Evolutionary conservation across 2,113 vertebrate genomes (phyloP), one percentile per base, ranked within the genome.

Genomic region (Pelecanoides urinatrix): DNA sequence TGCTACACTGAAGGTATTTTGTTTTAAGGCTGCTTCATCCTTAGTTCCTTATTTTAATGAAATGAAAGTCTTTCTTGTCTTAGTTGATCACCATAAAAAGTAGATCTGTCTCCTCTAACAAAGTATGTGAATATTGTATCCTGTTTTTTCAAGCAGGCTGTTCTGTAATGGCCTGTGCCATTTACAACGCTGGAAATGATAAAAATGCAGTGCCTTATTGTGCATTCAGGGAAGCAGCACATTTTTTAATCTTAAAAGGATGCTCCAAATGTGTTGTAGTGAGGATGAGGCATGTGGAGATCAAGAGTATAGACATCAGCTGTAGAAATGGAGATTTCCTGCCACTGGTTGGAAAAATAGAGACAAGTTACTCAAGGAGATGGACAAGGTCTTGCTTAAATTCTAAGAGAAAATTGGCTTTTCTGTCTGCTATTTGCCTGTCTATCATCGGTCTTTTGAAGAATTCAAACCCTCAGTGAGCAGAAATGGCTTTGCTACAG

Each of bases 321-420:
- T 80, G 56, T 22, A 56, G 80, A 94, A 85, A 50, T 53, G 61
- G 86, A 94, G 62, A 62, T 73, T 94, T 96, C 74, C 75, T 96
- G 90, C 92, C 56, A 34, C 3, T 8, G 58, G 4, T 22, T 90
- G 81, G 81, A 62, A 79, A 89, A 92, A 96, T 18, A 66, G 77
- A 75, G 90, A 82, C 49, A 45, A 91, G 90, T 95, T 90, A 83
- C 66, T 87, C 32, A 38, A 77, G 73, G 91, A 95, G 76, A 78
- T 79, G 89, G 70, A 72, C 81, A 91, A 78, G 86, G 73, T 78
- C 84, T 89, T 84, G 84, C 84, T 89, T 78, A 82, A 92, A 71
- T 77, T 78, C 53, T 49, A 65, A 62, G 73, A 85, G 63, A 88
- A 95, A 96, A 96, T 85, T 93, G 93, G 71, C 77, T 93, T 96